Conservation (phyloP, 2,888 invertebrate species). For the Agrochola circellaris region DNA sequence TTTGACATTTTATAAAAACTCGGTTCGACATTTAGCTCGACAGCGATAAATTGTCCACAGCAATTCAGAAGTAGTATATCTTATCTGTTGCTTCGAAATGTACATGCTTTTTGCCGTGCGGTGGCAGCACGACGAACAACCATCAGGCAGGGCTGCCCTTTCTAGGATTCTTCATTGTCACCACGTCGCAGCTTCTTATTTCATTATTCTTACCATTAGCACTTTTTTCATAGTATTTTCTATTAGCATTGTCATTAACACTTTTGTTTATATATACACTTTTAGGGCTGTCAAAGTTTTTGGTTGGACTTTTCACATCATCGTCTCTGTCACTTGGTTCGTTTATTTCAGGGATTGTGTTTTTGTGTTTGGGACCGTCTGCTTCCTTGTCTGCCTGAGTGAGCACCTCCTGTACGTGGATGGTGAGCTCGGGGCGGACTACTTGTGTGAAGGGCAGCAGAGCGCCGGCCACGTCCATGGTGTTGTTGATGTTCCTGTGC, state of each 20-base stretch:
- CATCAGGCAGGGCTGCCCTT: slow-evolving; percentile 82
- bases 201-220: slow-evolving; percentile 62
- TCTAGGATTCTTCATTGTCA: slow-evolving; percentile 68
- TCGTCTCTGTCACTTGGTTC: slow-evolving; percentile 77
- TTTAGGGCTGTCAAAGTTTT: slow-evolving; percentile 45
- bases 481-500: slow-evolving; percentile 90
- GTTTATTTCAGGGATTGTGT: slow-evolving; percentile 82
- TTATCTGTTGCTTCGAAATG: slow-evolving; percentile 87
- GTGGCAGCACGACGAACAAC: slow-evolving; percentile 85
- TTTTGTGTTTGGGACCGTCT: slow-evolving; percentile 71
- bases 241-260: slow-evolving; percentile 47
- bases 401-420: slow-evolving; percentile 87
- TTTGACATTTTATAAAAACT: slow-evolving; percentile 12
- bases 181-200: slow-evolving; percentile 63
- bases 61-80: slow-evolving; percentile 84
- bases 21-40: slow-evolving; percentile 61
- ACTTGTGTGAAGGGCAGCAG: slow-evolving; percentile 87
- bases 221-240: slow-evolving; percentile 54
- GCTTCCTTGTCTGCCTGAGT: slow-evolving; percentile 80
- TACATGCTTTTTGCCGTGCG: slow-evolving; percentile 86
- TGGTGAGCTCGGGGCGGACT: slow-evolving; percentile 85
- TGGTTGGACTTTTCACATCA: slow-evolving; percentile 59
- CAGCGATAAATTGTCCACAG: slow-evolving; percentile 46
- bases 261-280: slow-evolving; percentile 50
- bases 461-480: slow-evolving; percentile 89